Base-by-base conservation (phyloP, 2,113 vertebrate genomes). In the Hippocampus zosterae region DNA sequence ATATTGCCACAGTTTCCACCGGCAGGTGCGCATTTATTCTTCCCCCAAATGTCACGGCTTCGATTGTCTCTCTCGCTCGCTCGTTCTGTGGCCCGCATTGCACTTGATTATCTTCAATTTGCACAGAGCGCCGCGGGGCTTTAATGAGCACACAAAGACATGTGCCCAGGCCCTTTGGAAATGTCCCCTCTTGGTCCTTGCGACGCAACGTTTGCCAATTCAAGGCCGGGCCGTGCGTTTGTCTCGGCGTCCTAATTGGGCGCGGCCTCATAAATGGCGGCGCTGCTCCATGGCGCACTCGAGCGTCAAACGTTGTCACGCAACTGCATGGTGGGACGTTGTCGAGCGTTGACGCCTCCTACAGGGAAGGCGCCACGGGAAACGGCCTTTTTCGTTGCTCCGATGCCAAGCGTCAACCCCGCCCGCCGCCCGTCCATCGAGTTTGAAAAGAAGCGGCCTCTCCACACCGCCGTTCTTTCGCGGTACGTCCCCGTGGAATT, bases 41-140 rank as follows among this genome's bases (percentile, higher is more conserved):
- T 5, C 29, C 29, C 29, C 29, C 74, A 88, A 89, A 89, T 89
- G 85, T 87, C 87, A 89, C 77, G 67, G 69, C 72, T 83, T 90
- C 83, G 79, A 86, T 84, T 84, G 81, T 83, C 78, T 84, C 84
- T 77, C 68, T 85, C 81, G 75, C 77, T 83, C 84, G 85, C 85
- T 82, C 11, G 60, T 81, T 74, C 71, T 84, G 80, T 81, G 74
- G 50, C 19, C 83, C 84, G 70, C 82, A 85, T 90, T 88, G 86
- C 86, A 77, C 85, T 87, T 89, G 86, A 90, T 90, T 88, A 88
- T 80, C 87, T 87, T 89, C 83, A 85, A 88, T 83, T 87, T 87
- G 72, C 71, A 73, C 78, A 73, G 68, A 66, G 79, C 69, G 86
- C 85, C 19, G 64, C 71, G 23, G 76, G 87, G 84, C 82, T 83